A percentile compares a stretch with the other conserved stretches of the same genome.
phyloP scores from a whole-genome alignment of 2,888 invertebrate species.

The Himalopsyche anomala region DNA sequence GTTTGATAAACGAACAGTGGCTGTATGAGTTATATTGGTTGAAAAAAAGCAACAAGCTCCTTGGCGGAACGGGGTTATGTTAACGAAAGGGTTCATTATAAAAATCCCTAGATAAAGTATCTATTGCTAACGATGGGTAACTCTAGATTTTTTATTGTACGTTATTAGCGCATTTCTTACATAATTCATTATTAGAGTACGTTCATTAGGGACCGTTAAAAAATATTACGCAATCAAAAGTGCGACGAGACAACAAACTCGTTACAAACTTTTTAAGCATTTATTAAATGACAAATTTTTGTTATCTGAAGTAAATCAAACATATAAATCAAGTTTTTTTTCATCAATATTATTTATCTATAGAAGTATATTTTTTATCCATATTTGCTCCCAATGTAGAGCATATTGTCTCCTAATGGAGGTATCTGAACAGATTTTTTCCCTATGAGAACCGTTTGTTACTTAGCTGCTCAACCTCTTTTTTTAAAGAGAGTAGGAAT shows the following conservation, averaged over 20 bases:
- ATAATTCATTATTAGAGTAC: slow-evolving; percentile 47
- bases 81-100: slow-evolving; percentile 60
- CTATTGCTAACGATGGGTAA: slow-evolving; percentile 54
- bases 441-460: too few species aligned
- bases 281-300: too few species aligned
- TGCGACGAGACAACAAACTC: neutral
- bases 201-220: slow-evolving; percentile 49
- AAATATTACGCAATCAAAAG: slow-evolving; percentile 46
- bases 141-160: slow-evolving; percentile 56
- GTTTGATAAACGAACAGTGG: slow-evolving; percentile 60
- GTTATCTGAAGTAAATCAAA: too few species aligned
- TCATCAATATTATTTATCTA: too few species aligned
- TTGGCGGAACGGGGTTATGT: slow-evolving; percentile 46
- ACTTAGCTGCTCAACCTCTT: too few species aligned
- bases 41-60: slow-evolving; percentile 54
- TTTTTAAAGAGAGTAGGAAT: too few species aligned
- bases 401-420: too few species aligned
- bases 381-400: too few species aligned
- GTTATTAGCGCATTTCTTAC: slow-evolving; percentile 51
- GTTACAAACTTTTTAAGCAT: too few species aligned
- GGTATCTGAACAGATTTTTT: too few species aligned
- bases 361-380: too few species aligned
- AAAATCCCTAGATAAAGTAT: slow-evolving; percentile 55
- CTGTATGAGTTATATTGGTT: slow-evolving; percentile 32
- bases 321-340: too few species aligned